Base-by-base conservation (phyloP, 2,888 invertebrate genomes). In the Ichneumon xanthorius region DNA sequence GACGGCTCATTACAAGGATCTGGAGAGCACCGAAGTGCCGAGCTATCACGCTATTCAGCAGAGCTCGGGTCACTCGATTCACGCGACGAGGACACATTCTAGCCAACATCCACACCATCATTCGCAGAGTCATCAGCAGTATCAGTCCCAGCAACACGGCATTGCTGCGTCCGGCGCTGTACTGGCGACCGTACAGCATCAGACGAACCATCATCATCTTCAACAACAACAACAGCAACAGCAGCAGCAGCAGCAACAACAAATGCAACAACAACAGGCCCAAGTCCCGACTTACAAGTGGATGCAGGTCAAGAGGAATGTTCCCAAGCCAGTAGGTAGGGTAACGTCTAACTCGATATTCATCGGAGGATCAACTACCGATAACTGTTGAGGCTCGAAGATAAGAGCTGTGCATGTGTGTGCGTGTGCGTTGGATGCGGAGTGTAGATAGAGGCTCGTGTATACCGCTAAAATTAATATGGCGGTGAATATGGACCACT, bases 281-380 rank as follows among this genome's bases (percentile, higher is more conserved):
- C 95, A 96, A 71, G 96, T 98, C 85, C 98, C 98, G 33, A 98
- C 99, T 0, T 99, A 99, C 94, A 99, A 99, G 94, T 99, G 99
- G 99, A 99, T 99, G 99, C 99, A 99, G 95, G 98, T 99, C 91
- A 99, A 99, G 95, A 96, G 99, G 94, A 99, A 98, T 94, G 97
- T 98, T 89, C 98, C 99, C 72, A 99, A 99, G 95, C 98, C 99
- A 90, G 95, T 97, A 94, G 97, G 98, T 98, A 85, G 94, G 96
- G 96, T 94, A 84, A 58, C 70, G n/a, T 75, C 33, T 63, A 79
- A 70, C 68, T 76, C 53, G 45, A 53, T 76, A 73, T 72, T 75
- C 58, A 67, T 67, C 68, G 50, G 50, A 37, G 68, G 45, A 45
- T 40, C 16, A 53, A 26, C 70, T 71, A 16, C 48, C n/a, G 61